Conservation (phyloP, 2,113 vertebrate species). For the Murina feae region DNA sequence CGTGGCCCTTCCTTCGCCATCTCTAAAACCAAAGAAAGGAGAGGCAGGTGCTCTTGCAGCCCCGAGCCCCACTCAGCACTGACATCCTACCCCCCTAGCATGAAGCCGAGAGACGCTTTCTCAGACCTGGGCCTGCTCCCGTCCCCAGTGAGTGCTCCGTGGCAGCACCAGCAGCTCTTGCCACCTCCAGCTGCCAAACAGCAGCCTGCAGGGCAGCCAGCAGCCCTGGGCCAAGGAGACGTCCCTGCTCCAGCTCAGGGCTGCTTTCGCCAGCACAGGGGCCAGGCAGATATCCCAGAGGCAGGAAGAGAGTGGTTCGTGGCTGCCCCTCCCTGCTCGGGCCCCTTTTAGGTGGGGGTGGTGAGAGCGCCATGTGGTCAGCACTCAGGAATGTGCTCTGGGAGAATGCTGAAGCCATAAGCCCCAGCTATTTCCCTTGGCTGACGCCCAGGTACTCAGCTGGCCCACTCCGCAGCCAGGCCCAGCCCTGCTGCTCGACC, state of each 20-base stretch:
- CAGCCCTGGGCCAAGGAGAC: not conserved
- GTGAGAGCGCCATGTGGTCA: conserved; percentile 28
- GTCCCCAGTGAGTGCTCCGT: not conserved
- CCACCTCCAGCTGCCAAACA: conserved; percentile 53
- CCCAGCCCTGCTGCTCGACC: not conserved
- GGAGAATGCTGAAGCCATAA: conserved; percentile 62
- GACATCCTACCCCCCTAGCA: not conserved
- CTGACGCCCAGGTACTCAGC: conserved; percentile 58
- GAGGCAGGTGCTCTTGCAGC: not conserved
- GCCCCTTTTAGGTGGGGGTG: not conserved
- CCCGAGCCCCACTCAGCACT: not conserved
- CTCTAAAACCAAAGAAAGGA: conserved; percentile 49
- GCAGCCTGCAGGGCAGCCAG: conserved; percentile 18
- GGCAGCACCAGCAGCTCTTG: not conserved
- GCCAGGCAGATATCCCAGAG: not conserved
- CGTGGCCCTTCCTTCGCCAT: not conserved
- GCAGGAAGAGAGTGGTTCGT: not conserved
- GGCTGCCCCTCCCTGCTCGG: not conserved
- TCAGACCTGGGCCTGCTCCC: not conserved
- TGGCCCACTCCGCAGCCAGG: conserved; percentile 10
- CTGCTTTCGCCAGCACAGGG: not conserved
- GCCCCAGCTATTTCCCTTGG: conserved; percentile 67
- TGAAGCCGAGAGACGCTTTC: not conserved
- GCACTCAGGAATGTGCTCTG: conserved; percentile 68
- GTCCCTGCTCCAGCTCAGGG: not conserved